Evolutionary conservation across 2,888 invertebrate species (phyloP).

Genomic region (Tenthredo notha): DNA sequence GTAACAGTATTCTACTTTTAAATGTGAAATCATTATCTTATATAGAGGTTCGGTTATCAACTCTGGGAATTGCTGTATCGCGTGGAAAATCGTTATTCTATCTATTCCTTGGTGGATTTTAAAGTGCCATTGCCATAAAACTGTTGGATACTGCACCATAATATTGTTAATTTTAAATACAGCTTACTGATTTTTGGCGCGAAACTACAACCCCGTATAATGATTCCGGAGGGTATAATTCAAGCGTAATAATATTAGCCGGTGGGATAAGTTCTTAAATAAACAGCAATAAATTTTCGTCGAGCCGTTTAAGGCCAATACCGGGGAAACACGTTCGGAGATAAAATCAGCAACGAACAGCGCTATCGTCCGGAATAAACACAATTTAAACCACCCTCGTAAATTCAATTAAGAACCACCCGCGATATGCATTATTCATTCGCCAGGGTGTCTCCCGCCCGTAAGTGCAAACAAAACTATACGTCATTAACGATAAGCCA

Average conservation of each 20-base stretch:
- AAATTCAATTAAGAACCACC: conserved; percentile 56
- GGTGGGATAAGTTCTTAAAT: conserved; percentile 49
- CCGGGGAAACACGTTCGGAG: conserved; percentile 49
- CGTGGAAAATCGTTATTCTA: conserved; percentile 25
- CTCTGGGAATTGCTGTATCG: conserved; percentile 20
- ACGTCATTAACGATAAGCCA: conserved; percentile 56
- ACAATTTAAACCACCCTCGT: conserved; percentile 56
- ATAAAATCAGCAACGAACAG: conserved; percentile 50
- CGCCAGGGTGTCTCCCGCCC: conserved; percentile 45
- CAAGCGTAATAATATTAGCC: conserved; percentile 24
- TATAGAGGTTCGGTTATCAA: not conserved
- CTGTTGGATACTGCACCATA: not conserved
- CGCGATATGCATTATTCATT: conserved; percentile 54
- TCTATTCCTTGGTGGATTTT: not conserved
- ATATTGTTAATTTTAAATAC: not conserved
- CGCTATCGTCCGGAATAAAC: conserved; percentile 55
- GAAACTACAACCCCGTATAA: not conserved
- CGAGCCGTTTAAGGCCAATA: conserved; percentile 51
- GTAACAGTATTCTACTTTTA: not conserved
- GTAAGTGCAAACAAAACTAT: conserved; percentile 54
- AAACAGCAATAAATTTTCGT: conserved; percentile 42
- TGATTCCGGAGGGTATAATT: not conserved
- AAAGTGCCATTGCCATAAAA: not conserved
- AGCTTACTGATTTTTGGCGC: not conserved
- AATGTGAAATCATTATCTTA: not conserved